Percentiles rank a stretch among this genome's conserved stretches.
Evolutionary conservation across 2,888 invertebrate genomes (phyloP).

Genomic region (Lasiommata megera): DNA sequence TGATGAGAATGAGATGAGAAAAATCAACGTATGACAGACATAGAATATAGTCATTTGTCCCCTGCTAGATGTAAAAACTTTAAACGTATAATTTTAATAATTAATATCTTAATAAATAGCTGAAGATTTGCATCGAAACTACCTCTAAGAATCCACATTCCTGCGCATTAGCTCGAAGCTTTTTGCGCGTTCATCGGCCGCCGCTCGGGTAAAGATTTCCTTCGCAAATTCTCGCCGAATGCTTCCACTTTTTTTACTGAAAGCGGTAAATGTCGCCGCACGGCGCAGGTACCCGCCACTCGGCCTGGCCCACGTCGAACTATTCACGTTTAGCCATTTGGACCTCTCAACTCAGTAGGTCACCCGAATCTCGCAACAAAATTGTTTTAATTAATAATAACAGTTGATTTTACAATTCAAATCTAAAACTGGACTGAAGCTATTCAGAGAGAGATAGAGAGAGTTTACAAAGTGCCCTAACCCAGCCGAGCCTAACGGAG

Average conservation of each 20-base stretch:
- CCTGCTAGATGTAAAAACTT: neutral
- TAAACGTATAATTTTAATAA: neutral
- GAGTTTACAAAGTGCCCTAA: too few species aligned
- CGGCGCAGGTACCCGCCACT: neutral
- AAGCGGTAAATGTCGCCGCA: neutral
- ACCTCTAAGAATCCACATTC: neutral
- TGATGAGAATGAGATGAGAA: too few species aligned
- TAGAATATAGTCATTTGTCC: neutral
- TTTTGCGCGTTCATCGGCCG: neutral
- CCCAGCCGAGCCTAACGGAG: too few species aligned
- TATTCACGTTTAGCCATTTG: too few species aligned
- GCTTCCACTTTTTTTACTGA: neutral
- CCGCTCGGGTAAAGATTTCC: neutral
- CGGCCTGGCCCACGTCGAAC: neutral
- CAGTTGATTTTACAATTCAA: too few species aligned
- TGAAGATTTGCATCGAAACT: slow-evolving; percentile 3
- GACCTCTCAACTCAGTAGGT: too few species aligned
- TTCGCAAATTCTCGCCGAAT: neutral
- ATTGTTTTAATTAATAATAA: too few species aligned
- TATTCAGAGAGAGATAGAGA: too few species aligned
- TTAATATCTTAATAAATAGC: too few species aligned
- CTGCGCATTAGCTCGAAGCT: neutral
- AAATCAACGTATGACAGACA: too few species aligned
- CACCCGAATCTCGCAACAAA: too few species aligned
- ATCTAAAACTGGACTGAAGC: too few species aligned